These are phyloP conservation scores for Stenotaenia linearis DNA, from an alignment of 2,888 invertebrate species.

Conservation along the genomic window DNA sequence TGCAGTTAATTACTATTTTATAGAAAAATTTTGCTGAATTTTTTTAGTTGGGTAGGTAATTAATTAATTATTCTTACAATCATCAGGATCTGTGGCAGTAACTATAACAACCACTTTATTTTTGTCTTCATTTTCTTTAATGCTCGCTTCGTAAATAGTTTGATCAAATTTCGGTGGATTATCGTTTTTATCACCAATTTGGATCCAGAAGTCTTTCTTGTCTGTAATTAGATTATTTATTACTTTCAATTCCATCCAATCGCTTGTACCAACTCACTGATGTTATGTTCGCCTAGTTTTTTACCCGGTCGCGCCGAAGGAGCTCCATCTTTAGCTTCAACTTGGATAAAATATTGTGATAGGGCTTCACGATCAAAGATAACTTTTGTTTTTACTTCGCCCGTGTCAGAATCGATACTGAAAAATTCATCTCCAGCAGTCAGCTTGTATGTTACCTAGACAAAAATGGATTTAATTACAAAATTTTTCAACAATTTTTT, in stretches of 20 bases:
- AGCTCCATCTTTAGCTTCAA: constrained; percentile 83
- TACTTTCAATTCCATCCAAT: not conserved
- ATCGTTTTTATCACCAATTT: constrained; percentile 93
- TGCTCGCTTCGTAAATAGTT: constrained; percentile 52
- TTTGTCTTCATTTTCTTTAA: constrained; percentile 71
- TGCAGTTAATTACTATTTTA: no score
- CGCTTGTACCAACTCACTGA: constrained; percentile 48
- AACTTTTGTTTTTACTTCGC: constrained; percentile 74
- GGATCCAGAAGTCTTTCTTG: constrained; percentile 77
- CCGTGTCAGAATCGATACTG: constrained; percentile 73
- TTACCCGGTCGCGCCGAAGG: constrained; percentile 65
- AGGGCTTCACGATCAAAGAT: constrained; percentile 80
- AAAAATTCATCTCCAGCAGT: constrained; percentile 64
- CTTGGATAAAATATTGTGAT: constrained; percentile 80
- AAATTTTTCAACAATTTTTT: no score
- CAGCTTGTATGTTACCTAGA: constrained; percentile 66
- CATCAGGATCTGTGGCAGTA: constrained; percentile 79
- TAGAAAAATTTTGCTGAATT: no score
- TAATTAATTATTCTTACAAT: no score
- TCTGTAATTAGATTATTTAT: constrained; percentile 45
- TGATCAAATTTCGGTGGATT: constrained; percentile 86
- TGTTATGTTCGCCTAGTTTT: constrained; percentile 61
- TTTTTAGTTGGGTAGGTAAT: no score
- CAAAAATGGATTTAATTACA: no score
- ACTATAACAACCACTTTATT: constrained; percentile 80